Conservation (phyloP, 2,888 invertebrate species). For the Lasius fuliginosus region DNA sequence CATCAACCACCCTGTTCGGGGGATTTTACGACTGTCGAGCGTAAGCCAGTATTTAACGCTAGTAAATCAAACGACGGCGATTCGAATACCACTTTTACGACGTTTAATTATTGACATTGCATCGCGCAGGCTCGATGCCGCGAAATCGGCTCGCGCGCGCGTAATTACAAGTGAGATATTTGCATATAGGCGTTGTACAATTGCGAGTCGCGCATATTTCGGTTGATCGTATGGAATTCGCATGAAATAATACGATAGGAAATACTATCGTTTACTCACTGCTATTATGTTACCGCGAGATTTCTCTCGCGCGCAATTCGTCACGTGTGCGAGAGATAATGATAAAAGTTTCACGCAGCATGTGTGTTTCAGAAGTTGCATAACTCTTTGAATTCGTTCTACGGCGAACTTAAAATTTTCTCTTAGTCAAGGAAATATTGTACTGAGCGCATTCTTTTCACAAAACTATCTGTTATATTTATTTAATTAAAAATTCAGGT, state of each 20-base stretch:
- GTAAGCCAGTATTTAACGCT: slow-evolving; percentile 54
- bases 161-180: slow-evolving; percentile 42
- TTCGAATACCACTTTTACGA: slow-evolving; percentile 43
- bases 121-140: slow-evolving; percentile 13
- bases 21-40: slow-evolving; percentile 22
- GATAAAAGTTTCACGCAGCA: background rate
- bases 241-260: background rate
- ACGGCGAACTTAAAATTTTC: background rate
- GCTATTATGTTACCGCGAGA: slow-evolving; percentile 34
- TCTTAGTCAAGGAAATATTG: background rate
- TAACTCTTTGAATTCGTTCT: background rate
- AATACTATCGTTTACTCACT: slow-evolving; percentile 31
- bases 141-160: slow-evolving; percentile 19
- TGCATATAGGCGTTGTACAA: slow-evolving; percentile 32
- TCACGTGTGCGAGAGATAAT: slow-evolving; percentile 5
- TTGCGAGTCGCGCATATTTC: slow-evolving; percentile 18
- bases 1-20: slow-evolving; percentile 31
- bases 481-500: background rate
- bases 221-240: background rate
- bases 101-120: slow-evolving; percentile 43
- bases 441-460: background rate
- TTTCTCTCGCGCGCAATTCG: slow-evolving; percentile 36
- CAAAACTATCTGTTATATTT: background rate
- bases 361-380: slow-evolving; percentile 2
- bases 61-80: slow-evolving; percentile 42